Conservation (phyloP, 2,113 vertebrate genomes). For the Nesogale talazaci region DNA sequence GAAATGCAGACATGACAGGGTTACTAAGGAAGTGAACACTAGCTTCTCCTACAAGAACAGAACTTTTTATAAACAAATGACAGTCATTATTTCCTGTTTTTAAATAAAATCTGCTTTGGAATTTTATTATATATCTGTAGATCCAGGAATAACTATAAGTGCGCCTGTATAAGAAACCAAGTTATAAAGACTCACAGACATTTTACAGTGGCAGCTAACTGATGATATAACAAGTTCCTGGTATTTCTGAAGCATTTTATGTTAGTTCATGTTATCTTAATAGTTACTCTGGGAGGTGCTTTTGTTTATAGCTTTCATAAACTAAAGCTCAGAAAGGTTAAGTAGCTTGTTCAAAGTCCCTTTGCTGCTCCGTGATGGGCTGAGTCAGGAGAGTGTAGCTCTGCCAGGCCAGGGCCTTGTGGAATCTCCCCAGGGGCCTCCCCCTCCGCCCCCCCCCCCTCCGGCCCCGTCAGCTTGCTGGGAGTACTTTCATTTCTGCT, state of each 20-base stretch:
- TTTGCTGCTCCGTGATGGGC: neutral
- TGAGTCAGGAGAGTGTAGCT: neutral
- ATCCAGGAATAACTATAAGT: constrained; percentile 28
- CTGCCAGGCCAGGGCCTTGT: neutral
- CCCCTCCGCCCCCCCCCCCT: too few relatives aligned
- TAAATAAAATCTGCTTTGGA: constrained; percentile 33
- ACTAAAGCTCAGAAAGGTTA: neutral
- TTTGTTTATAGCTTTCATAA: constrained; percentile 1
- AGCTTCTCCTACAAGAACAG: constrained; percentile 51
- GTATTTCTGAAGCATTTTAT: neutral
- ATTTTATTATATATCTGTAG: constrained; percentile 8
- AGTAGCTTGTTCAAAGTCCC: neutral
- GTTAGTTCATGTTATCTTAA: neutral
- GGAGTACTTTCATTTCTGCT: constrained; percentile 6
- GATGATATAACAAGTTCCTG: neutral
- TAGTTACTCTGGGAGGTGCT: neutral
- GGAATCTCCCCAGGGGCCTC: too few relatives aligned
- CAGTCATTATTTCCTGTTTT: constrained; percentile 57
- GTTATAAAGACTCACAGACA: neutral
- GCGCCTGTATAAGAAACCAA: neutral
- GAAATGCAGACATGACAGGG: neutral
- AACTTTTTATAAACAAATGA: constrained; percentile 66
- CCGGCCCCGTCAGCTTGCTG: neutral
- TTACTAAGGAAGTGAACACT: constrained; percentile 57
- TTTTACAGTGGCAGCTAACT: neutral